Base-by-base conservation (phyloP, 92 coral and sea anemone genomes). In the Blastomussa wellsi region DNA sequence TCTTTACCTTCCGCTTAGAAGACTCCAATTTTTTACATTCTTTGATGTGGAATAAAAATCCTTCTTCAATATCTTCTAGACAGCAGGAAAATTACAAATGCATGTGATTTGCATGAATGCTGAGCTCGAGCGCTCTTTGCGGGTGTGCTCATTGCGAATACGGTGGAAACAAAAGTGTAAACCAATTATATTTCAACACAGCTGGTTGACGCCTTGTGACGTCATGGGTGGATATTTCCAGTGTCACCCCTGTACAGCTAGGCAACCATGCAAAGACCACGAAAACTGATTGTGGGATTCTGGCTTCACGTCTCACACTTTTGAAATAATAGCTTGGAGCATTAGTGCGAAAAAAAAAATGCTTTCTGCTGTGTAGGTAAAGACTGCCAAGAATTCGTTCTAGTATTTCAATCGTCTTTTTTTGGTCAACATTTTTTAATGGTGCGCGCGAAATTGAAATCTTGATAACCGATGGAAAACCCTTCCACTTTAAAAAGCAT, bases 121-220 rank as follows among this genome's bases (percentile, higher is more conserved):
- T 70, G 12, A 19, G 48, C n/a, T n/a, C n/a, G n/a, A n/a, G n/a
- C n/a, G n/a, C 5, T 33, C 75, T 37, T 28, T 38, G 75, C 75
- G 44, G 44, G 48, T 62, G 75, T 33, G 47, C 75, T 70, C 35
- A 70, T 70, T 70, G 44, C 7, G 48, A 70, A 70, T 8, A 38
- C 36, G 47, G 0, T 36, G 12, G 75, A 62, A 62, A 37, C 75
- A 38, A 24, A 2, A 16, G 47, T 70, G 24, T 70, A 20, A 6
- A 24, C 41, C 75, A 70, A 70, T 52, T 32, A 70, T 24, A 82
- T 82, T 53, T 82, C 22, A 44, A 19, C 60, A 47, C n/a, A n/a
- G n/a, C n/a, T 31, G 3, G 29, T 19, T 66, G 84, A 32, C 86
- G 31, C 57, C 35, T 33, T 47, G 62, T 53, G 70, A 71, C 86